Evolutionary conservation across 35 echinoderm and acorn worm species (phyloP), one percentile per base, ranked within the genome.

Genomic region (Holothuria glaberrima): DNA sequence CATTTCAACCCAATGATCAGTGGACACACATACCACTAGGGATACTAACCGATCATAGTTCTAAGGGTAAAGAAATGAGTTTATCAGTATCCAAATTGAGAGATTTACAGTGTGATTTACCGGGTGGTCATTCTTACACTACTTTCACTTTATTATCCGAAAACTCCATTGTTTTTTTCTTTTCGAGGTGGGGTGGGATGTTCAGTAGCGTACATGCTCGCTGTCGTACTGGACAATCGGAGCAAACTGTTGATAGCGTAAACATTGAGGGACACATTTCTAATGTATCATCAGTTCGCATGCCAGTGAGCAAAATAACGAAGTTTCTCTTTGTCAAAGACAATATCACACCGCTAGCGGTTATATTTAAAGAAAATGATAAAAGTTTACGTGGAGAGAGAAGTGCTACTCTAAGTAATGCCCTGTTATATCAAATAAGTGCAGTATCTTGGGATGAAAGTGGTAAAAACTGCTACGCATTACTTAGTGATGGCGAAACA

Each of bases 371-470:
- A 20, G 7, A 48, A 10, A 1, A 5, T 24, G 4, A 48, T n/a
- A 50, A 26, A 0, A 78, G 12, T 9, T 41, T 48, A 7, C 22
- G 6, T 1, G 38, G 50, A 9, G 13, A 12, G 2, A 30, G 50
- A 20, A 28, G 50, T 2, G 38, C 9, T 27, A 50, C 22, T n/a
- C 0, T 78, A 7, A 6, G 26, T 52, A 25, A 78, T 48, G 50
- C 7, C 9, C 20, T 78, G 21, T 50, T 48, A 48, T 24, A 78
- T 50, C 10, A 48, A 27, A 78, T 78, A 5, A n/a, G 1, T 27
- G 74, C 74, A 45, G 26, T 50, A 48, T 27, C 74, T 6, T 78
- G 74, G 74, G 74, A 78, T 19, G 74, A 78, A 9, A n/a, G 9
- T 0, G 50, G 21, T 24, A 19, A 14, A n/a, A 0, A 28, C 14